These are phyloP conservation scores for Brenthis hecate DNA, from an alignment of 2,888 invertebrate species.

Conservation along the genomic window DNA sequence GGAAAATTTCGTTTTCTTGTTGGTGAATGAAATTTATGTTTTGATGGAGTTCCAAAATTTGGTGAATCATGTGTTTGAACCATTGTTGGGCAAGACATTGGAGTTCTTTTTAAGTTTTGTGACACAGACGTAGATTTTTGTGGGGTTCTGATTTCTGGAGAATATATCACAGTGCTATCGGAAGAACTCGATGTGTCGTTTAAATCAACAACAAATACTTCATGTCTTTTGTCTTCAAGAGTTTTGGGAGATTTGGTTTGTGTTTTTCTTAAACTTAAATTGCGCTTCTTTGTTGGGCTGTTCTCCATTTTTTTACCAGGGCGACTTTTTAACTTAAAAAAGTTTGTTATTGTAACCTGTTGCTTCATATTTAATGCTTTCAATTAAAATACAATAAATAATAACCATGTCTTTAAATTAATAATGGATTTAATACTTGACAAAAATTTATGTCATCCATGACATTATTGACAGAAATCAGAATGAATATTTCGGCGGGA, in stretches of 20 bases:
- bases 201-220: slow-evolving; percentile 48
- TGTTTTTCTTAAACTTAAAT: slow-evolving; percentile 48
- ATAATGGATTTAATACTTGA: no score
- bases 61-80: slow-evolving; percentile 11
- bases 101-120: slow-evolving; percentile 1
- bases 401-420: no score
- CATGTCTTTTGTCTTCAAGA: slow-evolving; percentile 15
- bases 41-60: slow-evolving; percentile 43
- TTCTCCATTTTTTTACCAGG: slow-evolving; percentile 29
- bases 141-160: slow-evolving; percentile 41
- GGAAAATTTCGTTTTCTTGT: slow-evolving; percentile 53
- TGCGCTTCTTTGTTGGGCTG: slow-evolving; percentile 48
- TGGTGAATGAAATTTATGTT: slow-evolving; percentile 61
- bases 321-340: slow-evolving; percentile 45
- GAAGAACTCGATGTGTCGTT: slow-evolving; percentile 48
- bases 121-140: neutral
- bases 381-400: neutral
- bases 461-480: no score
- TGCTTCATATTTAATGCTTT: slow-evolving; percentile 32
- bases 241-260: slow-evolving; percentile 47
- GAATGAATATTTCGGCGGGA: no score
- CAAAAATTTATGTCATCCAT: no score
- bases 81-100: slow-evolving; percentile 19
- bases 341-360: slow-evolving; percentile 48
- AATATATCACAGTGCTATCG: slow-evolving; percentile 46